These are phyloP conservation scores for Drosophila crucigera DNA, from an alignment of 2,888 invertebrate species.

Conservation along the genomic window DNA sequence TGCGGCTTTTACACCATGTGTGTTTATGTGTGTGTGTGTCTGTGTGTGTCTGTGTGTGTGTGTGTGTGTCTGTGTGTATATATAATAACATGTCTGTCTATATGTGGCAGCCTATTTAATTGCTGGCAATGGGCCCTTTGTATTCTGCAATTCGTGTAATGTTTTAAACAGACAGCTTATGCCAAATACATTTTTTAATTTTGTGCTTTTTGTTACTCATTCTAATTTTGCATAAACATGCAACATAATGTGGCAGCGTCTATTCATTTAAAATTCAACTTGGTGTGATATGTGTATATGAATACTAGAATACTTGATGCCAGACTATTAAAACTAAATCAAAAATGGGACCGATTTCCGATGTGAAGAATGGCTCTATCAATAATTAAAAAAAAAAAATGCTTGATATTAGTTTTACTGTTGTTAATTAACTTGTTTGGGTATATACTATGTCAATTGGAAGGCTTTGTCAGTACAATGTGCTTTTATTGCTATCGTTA, in stretches of 20 bases:
- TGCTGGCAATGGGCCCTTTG: conserved; percentile 39
- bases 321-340: neutral
- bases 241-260: conserved; percentile 36
- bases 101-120: conserved; percentile 43
- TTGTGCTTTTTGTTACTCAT: conserved; percentile 10
- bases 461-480: neutral
- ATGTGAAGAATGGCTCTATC: neutral
- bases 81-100: conserved; percentile 23
- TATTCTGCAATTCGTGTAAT: conserved; percentile 22
- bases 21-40: too few relatives aligned
- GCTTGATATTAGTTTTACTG: neutral
- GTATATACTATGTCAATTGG: neutral
- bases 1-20: conserved; percentile 67
- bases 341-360: too few relatives aligned
- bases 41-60: neutral
- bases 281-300: neutral
- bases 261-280: neutral
- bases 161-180: conserved; percentile 12
- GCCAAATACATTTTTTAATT: conserved; percentile 31
- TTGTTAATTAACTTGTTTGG: neutral
- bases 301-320: neutral
- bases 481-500: neutral
- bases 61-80: neutral
- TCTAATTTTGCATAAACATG: conserved; percentile 61
- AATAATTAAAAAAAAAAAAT: neutral